Conservation (phyloP, 2,113 vertebrate genomes). For the Hydrochoerus hydrochaeris region DNA sequence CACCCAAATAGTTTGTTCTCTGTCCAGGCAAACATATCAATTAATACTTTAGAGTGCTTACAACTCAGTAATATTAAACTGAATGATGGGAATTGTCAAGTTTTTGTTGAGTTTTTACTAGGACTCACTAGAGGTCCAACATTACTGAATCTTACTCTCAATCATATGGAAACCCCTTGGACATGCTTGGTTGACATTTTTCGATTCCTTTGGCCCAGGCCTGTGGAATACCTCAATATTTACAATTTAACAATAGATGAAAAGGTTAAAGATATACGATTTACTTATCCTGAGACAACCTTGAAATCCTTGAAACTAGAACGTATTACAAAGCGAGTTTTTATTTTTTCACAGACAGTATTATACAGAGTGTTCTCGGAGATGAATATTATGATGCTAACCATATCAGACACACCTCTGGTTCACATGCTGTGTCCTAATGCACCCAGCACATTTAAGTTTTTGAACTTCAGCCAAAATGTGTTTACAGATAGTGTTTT, state of each 20-base stretch:
- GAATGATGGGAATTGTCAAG: slow-evolving; percentile 66
- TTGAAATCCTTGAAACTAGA: slow-evolving; percentile 85
- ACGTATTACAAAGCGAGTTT: slow-evolving; percentile 71
- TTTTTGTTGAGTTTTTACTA: slow-evolving; percentile 60
- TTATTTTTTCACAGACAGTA: slow-evolving; percentile 86
- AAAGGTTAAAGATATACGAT: accelerated
- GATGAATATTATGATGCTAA: slow-evolving; percentile 87
- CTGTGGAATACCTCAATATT: slow-evolving; percentile 84
- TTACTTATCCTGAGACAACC: not conserved
- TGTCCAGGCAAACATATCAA: slow-evolving; percentile 84
- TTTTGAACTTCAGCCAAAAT: slow-evolving; percentile 90
- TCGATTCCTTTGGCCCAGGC: slow-evolving; percentile 81
- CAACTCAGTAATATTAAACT: slow-evolving; percentile 85
- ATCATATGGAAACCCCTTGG: slow-evolving; percentile 86
- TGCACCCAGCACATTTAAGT: slow-evolving; percentile 82
- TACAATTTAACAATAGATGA: slow-evolving; percentile 79
- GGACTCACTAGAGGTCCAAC: slow-evolving; percentile 65
- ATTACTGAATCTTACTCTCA: slow-evolving; percentile 84
- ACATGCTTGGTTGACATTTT: slow-evolving; percentile 78
- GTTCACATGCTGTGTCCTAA: slow-evolving; percentile 93
- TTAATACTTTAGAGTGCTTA: slow-evolving; percentile 82
- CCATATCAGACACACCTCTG: slow-evolving; percentile 85
- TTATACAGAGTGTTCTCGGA: slow-evolving; percentile 89
- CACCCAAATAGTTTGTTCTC: slow-evolving; percentile 67
- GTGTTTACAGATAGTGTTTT: slow-evolving; percentile 90